Conservation (phyloP, 1,140 invertebrate genomes). For the Pogonomyrmex californicus region DNA sequence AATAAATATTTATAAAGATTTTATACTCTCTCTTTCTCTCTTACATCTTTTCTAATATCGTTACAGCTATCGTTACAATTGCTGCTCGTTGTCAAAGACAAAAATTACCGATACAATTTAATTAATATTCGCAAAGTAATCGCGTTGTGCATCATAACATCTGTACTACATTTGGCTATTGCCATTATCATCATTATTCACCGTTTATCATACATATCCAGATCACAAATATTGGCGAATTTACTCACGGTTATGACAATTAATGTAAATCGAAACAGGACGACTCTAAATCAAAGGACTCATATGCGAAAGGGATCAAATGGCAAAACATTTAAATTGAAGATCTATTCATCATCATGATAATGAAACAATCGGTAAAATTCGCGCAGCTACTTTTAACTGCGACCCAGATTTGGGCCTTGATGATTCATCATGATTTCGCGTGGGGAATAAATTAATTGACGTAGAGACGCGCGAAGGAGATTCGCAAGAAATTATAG, state of each 20-base stretch:
- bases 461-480: neutral
- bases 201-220: constrained; percentile 21
- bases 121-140: constrained; percentile 38
- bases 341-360: constrained; percentile 13
- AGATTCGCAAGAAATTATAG: constrained; percentile 41
- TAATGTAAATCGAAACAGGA: constrained; percentile 48
- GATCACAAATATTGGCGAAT: constrained; percentile 28
- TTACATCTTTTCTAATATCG: constrained; percentile 18
- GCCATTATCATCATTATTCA: constrained; percentile 41
- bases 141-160: constrained; percentile 1
- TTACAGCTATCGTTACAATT: constrained; percentile 1
- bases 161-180: constrained; percentile 4
- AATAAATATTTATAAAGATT: constrained; percentile 51
- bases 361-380: constrained; percentile 46
- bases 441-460: constrained; percentile 41
- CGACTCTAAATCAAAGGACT: constrained; percentile 33
- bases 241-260: constrained; percentile 46
- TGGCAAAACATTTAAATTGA: constrained; percentile 37
- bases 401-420: constrained; percentile 6
- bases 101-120: constrained; percentile 19
- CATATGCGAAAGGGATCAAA: constrained; percentile 21
- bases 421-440: constrained; percentile 32
- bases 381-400: constrained; percentile 22
- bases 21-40: constrained; percentile 1
- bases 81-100: neutral